A percentile compares a stretch with the other conserved stretches of the same genome.
Evolutionary conservation across 2,113 vertebrate genomes (phyloP).

Genomic region (Burhinus bistriatus): DNA sequence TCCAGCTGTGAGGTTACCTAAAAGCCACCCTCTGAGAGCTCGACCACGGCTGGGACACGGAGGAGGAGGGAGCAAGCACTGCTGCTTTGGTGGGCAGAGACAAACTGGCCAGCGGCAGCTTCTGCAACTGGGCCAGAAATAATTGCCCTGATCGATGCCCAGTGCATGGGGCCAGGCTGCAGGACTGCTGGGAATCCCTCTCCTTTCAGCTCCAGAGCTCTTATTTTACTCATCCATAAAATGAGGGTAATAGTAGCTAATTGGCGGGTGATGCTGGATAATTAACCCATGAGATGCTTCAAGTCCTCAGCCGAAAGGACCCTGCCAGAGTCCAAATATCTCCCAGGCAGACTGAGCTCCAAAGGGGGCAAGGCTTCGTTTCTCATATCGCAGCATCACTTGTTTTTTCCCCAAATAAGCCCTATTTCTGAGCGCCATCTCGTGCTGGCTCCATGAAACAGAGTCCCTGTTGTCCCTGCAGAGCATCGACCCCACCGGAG

Average conservation of each 20-base stretch:
- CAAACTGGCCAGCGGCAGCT: not conserved
- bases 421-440: conserved; percentile 65
- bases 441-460: conserved; percentile 29
- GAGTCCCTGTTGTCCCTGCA: not conserved
- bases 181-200: not conserved
- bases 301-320: not conserved
- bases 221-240: conserved; percentile 58
- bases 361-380: not conserved
- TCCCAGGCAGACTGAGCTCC: not conserved
- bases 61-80: not conserved
- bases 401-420: not conserved
- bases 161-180: not conserved
- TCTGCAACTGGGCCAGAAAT: conserved; percentile 13
- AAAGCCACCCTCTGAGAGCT: not conserved
- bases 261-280: not conserved
- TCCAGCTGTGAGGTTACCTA: not conserved
- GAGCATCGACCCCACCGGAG: accelerated
- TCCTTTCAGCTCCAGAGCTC: not conserved
- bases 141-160: not conserved
- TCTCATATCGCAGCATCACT: not conserved
- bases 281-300: conserved; percentile 3
- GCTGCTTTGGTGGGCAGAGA: not conserved
- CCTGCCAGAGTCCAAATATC: not conserved
- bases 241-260: conserved; percentile 51
- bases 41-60: accelerated